Evolutionary conservation across 2,113 vertebrate genomes (phyloP).

Genomic region (Cyrtonyx montezumae): DNA sequence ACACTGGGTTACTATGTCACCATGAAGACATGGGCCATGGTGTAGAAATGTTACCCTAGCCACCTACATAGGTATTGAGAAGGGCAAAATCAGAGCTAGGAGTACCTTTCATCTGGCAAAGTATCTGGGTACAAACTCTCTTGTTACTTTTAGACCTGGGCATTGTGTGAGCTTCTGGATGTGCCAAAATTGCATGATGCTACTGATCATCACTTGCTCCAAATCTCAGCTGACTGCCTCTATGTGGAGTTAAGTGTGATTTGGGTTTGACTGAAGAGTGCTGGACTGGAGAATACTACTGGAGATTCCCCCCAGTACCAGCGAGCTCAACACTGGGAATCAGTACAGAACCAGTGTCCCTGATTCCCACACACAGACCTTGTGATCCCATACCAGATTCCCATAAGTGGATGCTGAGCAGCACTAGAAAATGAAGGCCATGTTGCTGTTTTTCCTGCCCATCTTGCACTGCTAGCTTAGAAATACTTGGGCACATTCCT

Average conservation of each 20-base stretch:
- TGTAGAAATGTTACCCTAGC: not conserved
- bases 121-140: not conserved
- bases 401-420: not conserved
- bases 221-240: not conserved
- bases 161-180: accelerated
- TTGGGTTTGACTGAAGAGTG: not conserved
- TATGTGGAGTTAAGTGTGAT: not conserved
- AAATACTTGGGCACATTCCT: not conserved
- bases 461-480: not conserved
- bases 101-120: not conserved
- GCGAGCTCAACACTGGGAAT: not conserved
- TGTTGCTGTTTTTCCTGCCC: not conserved
- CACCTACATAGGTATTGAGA: not conserved
- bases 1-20: not conserved
- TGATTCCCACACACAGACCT: not conserved
- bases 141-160: not conserved
- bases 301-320: too few relatives aligned
- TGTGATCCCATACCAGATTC: not conserved
- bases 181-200: accelerated
- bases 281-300: not conserved
- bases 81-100: not conserved
- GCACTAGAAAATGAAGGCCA: not conserved
- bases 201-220: not conserved
- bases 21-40: not conserved
- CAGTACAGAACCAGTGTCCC: not conserved